Base-by-base conservation (phyloP, 2,888 invertebrate genomes). In the Cabera pusaria region DNA sequence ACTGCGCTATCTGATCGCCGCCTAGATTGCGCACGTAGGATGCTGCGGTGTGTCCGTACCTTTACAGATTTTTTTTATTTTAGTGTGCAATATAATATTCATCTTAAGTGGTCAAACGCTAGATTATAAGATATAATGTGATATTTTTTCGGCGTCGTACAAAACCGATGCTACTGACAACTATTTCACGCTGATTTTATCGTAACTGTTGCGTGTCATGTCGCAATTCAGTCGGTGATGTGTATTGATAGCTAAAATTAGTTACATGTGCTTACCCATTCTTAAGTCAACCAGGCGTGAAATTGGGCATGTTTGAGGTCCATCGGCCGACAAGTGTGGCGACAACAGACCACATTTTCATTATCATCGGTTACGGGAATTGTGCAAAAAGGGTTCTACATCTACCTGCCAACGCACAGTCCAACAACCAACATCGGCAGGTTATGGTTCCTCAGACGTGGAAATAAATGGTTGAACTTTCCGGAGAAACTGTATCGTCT, bases 361-460 rank as follows among this genome's bases (percentile, higher is more conserved):
- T 80, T 73, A 72, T 79, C 72, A 61, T 71, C 59, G 58, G 70
- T 56, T 79, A 78, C 80, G 70, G 56, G 77, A 81, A 84, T 87
- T 88, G 87, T 85, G 88, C 87, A 88, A 87, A 85, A 86, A 78
- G 87, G 87, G 81, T 79, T 79, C 72, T 86, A 85, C 86, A 78
- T 79, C 72, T 86, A 85, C 86, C 87, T 85, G 87, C 65, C 39
- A 25, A 20, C 29, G 9, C 47, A 79, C 71, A 65, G 61, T 59
- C 61, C 52, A 29, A 22, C 28, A 51, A 50, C 34, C 16, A 38
- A 14, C 14, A 4, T 46, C 10, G 12, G 7, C 16, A 6, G 4
- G 3, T n/a, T 8, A 5, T 16, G 7, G 18, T 37, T 22, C 11
- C 6, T 18, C 19, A 16, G 21, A 9, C 25, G 29, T 31, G 12